A percentile compares a stretch with the other conserved stretches of the same genome.
Evolutionary conservation across 2,113 vertebrate genomes (phyloP).

Genomic region (Macroglossus sobrinus): DNA sequence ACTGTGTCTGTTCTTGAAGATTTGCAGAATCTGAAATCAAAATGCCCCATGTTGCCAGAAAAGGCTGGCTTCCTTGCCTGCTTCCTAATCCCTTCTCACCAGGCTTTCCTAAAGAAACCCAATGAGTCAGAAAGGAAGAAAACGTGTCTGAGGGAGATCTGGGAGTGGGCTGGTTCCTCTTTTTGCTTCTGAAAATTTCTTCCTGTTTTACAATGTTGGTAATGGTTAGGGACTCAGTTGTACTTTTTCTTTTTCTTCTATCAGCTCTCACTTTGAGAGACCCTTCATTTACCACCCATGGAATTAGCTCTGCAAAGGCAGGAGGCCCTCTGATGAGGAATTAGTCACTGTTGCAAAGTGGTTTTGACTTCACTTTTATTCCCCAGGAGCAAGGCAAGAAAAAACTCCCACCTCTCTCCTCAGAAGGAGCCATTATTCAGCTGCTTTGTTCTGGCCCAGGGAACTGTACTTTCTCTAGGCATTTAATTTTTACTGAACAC

Average conservation of each 20-base stretch:
- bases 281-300: background rate
- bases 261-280: background rate
- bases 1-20: conserved; percentile 45
- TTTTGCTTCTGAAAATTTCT: conserved; percentile 15
- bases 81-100: conserved; percentile 61
- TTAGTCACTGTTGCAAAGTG: conserved; percentile 1
- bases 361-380: conserved; percentile 32
- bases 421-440: conserved; percentile 36
- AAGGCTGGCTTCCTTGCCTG: conserved; percentile 48
- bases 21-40: conserved; percentile 52
- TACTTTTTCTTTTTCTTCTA: background rate
- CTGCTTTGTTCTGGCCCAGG: conserved; percentile 29
- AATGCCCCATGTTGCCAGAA: conserved; percentile 56
- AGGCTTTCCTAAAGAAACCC: conserved; percentile 56
- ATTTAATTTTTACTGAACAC: conserved; percentile 47
- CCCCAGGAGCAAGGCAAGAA: conserved; percentile 22
- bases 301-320: background rate
- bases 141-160: background rate
- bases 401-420: background rate
- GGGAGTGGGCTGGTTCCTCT: conserved; percentile 14
- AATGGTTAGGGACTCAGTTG: background rate
- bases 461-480: conserved; percentile 35
- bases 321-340: background rate
- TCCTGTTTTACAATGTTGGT: background rate
- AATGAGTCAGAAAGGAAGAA: conserved; percentile 66